Percentiles rank a stretch among this genome's conserved stretches.
Evolutionary conservation across 92 coral and sea anemone genomes (phyloP).

Genomic region (Bergia puertoricense): DNA sequence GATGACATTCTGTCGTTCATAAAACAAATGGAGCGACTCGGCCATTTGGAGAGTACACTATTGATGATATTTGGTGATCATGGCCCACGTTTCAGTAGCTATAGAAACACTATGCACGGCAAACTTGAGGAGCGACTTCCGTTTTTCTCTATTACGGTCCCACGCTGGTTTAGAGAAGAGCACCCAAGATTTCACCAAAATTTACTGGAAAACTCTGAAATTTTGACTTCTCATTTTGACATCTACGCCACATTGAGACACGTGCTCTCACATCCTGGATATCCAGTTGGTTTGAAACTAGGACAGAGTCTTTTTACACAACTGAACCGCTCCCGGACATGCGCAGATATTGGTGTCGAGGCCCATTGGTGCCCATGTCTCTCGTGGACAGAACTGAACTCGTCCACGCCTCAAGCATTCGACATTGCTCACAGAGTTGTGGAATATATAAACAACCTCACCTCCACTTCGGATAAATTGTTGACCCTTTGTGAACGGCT

Average conservation of each 20-base stretch:
- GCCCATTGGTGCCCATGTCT: constrained; percentile 76
- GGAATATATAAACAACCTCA: constrained; percentile 24
- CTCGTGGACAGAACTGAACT: constrained; percentile 14
- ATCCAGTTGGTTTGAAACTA: constrained; percentile 18
- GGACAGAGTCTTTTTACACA: constrained; percentile 56
- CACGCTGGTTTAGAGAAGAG: constrained; percentile 49
- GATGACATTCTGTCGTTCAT: constrained; percentile 46
- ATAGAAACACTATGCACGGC: constrained; percentile 65
- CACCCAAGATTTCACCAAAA: constrained; percentile 36
- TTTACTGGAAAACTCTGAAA: constrained; percentile 45
- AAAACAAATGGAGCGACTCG: constrained; percentile 43
- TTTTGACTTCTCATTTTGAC: constrained; percentile 64
- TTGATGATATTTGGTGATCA: constrained; percentile 62
- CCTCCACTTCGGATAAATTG: constrained; percentile 7
- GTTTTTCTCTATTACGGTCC: constrained; percentile 58
- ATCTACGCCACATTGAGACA: constrained; percentile 64
- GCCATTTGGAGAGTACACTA: constrained; percentile 47
- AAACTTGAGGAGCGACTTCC: constrained; percentile 67
- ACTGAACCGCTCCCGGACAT: constrained; percentile 46
- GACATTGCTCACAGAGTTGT: constrained; percentile 11
- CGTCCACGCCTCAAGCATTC: constrained; percentile 30
- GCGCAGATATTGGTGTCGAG: constrained; percentile 53
- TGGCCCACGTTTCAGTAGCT: constrained; percentile 57
- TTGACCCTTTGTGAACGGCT: constrained; percentile 17
- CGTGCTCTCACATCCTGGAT: constrained; percentile 47